Percentiles rank a stretch among this genome's conserved stretches.
Evolutionary conservation across 2,797 vertebrate genomes (phyloP).

Genomic region (Poecilia picta): DNA sequence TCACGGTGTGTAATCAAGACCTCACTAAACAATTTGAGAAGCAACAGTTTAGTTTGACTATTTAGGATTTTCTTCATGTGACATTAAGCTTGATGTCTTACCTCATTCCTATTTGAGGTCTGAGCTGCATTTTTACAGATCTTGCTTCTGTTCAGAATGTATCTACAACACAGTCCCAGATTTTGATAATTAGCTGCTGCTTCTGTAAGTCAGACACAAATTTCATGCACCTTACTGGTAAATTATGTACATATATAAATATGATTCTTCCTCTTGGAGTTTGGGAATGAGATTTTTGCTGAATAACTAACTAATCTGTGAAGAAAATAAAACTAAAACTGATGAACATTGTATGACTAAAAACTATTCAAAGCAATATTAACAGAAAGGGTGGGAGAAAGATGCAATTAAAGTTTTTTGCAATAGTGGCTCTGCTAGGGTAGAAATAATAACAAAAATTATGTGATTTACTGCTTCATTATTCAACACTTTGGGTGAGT

Average conservation of each 20-base stretch:
- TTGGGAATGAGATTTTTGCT: slow-evolving; percentile 38
- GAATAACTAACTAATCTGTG: slow-evolving; percentile 52
- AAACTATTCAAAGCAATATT: slow-evolving; percentile 11
- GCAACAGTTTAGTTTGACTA: slow-evolving; percentile 20
- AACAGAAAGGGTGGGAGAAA: slow-evolving; percentile 16
- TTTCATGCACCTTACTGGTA: slow-evolving; percentile 65
- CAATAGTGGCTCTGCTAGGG: not conserved
- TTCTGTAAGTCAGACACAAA: slow-evolving; percentile 57
- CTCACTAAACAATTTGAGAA: slow-evolving; percentile 21
- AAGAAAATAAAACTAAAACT: slow-evolving; percentile 19
- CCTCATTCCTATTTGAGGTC: slow-evolving; percentile 12
- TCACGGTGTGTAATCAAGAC: slow-evolving; percentile 11
- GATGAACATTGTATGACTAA: slow-evolving; percentile 18
- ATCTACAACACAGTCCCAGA: slow-evolving; percentile 53
- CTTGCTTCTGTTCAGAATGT: slow-evolving; percentile 33
- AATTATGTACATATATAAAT: slow-evolving; percentile 74
- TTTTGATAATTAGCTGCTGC: slow-evolving; percentile 59
- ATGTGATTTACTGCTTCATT: slow-evolving; percentile 17
- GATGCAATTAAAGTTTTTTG: slow-evolving; percentile 1
- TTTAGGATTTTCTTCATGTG: slow-evolving; percentile 27
- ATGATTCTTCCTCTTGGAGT: slow-evolving; percentile 35
- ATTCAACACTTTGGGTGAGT: slow-evolving; percentile 21
- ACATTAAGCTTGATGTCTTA: slow-evolving; percentile 31
- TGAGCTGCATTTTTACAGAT: slow-evolving; percentile 37
- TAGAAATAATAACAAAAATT: slow-evolving; percentile 18